Evolutionary conservation across 2,888 invertebrate genomes (phyloP).

Genomic region (Drosophila mulleri): DNA sequence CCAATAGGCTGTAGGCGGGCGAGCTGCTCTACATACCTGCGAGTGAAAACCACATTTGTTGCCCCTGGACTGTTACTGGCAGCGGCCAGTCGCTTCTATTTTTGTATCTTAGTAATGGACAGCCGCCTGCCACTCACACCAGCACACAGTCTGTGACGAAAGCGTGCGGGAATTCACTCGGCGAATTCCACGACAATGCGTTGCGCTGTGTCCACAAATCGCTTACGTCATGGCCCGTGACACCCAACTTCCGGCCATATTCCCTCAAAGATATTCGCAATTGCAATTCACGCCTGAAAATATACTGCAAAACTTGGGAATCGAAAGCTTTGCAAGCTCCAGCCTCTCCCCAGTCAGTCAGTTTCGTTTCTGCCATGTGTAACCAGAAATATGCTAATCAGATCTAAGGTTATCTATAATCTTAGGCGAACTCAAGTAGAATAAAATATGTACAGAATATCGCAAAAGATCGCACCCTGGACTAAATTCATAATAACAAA

Average conservation of each 20-base stretch:
- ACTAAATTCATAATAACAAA: too few relatives aligned
- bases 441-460: background rate
- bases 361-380: background rate
- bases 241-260: slow-evolving; percentile 48
- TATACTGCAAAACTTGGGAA: slow-evolving; percentile 22
- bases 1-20: slow-evolving; percentile 1
- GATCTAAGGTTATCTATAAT: too few relatives aligned
- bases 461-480: background rate
- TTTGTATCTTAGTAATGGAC: slow-evolving; percentile 36
- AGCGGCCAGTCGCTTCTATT: slow-evolving; percentile 15
- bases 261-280: background rate
- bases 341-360: background rate
- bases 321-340: background rate
- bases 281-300: slow-evolving; percentile 38
- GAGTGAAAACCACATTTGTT: slow-evolving; percentile 6
- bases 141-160: slow-evolving; percentile 44
- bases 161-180: slow-evolving; percentile 41
- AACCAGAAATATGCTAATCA: background rate
- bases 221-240: slow-evolving; percentile 21
- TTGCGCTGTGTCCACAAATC: background rate
- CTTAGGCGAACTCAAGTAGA: background rate
- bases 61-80: slow-evolving; percentile 15
- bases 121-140: background rate
- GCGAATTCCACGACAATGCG: slow-evolving; percentile 43
- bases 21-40: background rate